A percentile compares a stretch with the other conserved stretches of the same genome.
Evolutionary conservation across 1,140 invertebrate species (phyloP).

Genomic region (Drosophila rufa): DNA sequence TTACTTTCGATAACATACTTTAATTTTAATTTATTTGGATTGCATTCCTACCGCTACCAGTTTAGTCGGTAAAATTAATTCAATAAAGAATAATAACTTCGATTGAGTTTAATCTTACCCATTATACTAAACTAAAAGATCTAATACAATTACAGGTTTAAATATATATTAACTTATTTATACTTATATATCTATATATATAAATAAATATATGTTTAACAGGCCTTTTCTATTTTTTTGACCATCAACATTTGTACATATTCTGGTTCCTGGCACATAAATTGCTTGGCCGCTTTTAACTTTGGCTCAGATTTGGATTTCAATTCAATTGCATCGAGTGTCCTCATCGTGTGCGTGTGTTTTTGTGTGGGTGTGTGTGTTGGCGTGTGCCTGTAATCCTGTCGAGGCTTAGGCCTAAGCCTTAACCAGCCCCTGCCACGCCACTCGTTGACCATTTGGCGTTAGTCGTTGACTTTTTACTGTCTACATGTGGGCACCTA

Average conservation of each 20-base stretch:
- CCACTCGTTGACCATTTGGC: conserved; percentile 27
- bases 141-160: too few species aligned
- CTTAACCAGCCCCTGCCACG: not conserved
- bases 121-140: too few species aligned
- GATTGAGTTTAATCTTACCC: too few species aligned
- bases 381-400: conserved; percentile 42
- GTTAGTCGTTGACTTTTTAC: conserved; percentile 55
- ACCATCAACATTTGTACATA: not conserved
- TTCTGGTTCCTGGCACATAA: conserved; percentile 15
- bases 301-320: conserved; percentile 40
- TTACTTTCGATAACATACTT: too few species aligned
- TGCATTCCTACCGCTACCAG: too few species aligned
- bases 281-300: conserved; percentile 25
- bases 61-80: too few species aligned
- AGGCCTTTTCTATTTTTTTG: not conserved
- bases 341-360: not conserved
- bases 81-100: too few species aligned
- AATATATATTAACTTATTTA: too few species aligned
- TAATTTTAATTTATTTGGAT: too few species aligned
- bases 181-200: too few species aligned
- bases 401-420: conserved; percentile 43
- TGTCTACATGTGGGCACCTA: conserved; percentile 51
- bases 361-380: not conserved
- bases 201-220: too few species aligned
- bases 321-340: conserved; percentile 47